These are phyloP conservation scores for Pluvialis apricaria DNA, from an alignment of 2,113 vertebrate genomes.

Conservation along the genomic window DNA sequence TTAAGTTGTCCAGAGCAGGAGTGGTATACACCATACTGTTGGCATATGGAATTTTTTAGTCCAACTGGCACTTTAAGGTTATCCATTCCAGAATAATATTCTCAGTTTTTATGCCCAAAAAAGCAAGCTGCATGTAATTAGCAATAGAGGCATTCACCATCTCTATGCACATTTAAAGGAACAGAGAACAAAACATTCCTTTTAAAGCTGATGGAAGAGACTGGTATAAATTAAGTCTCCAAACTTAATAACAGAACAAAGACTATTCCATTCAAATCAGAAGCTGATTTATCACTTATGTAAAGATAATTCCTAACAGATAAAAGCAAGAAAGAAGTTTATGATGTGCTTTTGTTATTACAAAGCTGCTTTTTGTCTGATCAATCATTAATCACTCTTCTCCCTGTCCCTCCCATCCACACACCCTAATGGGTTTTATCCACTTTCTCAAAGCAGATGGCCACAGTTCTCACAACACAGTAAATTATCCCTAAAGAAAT, in stretches of 20 bases:
- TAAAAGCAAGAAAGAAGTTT: neutral
- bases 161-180: neutral
- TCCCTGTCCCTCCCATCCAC: neutral
- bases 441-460: neutral
- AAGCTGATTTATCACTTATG: slow-evolving; percentile 10
- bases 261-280: neutral
- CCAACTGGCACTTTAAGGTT: neutral
- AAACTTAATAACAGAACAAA: neutral
- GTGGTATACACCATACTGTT: neutral
- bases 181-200: neutral
- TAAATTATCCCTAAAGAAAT: neutral
- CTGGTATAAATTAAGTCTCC: neutral
- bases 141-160: neutral
- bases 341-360: neutral
- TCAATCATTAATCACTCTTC: neutral
- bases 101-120: neutral
- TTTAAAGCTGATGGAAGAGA: neutral
- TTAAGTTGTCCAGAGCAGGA: neutral
- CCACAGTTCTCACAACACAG: neutral
- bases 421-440: neutral
- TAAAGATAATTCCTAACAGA: neutral
- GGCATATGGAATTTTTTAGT: neutral
- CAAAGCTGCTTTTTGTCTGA: neutral
- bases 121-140: neutral
- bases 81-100: neutral